phyloP scores from a whole-genome alignment of 2,113 vertebrate genomes.

The Anthoscopus minutus region DNA sequence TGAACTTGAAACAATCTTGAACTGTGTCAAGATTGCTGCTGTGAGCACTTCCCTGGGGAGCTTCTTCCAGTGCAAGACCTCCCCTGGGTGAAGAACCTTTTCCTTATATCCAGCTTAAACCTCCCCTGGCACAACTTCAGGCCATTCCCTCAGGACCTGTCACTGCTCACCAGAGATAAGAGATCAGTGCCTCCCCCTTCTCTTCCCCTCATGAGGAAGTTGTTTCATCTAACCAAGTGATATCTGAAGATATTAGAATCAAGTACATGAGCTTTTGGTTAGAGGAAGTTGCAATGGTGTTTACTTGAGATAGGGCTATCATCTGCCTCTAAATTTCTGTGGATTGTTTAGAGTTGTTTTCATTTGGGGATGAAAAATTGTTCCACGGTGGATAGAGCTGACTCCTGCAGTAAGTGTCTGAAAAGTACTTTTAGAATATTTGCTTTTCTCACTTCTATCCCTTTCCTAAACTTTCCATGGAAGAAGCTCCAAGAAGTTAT shows the following conservation, averaged over 20 bases:
- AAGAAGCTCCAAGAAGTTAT: background rate
- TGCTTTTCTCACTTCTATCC: background rate
- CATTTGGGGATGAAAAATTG: background rate
- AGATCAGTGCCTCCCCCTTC: background rate
- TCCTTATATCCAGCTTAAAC: no score
- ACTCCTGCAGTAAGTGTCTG: background rate
- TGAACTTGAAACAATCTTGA: no score
- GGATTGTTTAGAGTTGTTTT: background rate
- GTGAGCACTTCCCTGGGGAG: background rate
- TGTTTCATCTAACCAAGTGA: background rate
- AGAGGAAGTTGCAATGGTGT: background rate
- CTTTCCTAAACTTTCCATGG: background rate
- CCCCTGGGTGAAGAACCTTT: background rate
- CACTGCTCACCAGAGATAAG: background rate
- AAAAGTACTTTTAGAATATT: background rate
- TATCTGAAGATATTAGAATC: background rate
- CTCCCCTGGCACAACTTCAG: background rate
- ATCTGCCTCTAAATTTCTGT: background rate
- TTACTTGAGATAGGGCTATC: background rate
- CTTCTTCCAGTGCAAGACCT: background rate
- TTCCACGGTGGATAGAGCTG: background rate
- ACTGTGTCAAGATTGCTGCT: background rate
- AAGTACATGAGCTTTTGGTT: background rate
- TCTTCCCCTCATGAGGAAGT: background rate
- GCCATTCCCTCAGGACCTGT: background rate